Evolutionary conservation across 2,797 vertebrate genomes (phyloP).

Genomic region (Peromyscus aztecus): DNA sequence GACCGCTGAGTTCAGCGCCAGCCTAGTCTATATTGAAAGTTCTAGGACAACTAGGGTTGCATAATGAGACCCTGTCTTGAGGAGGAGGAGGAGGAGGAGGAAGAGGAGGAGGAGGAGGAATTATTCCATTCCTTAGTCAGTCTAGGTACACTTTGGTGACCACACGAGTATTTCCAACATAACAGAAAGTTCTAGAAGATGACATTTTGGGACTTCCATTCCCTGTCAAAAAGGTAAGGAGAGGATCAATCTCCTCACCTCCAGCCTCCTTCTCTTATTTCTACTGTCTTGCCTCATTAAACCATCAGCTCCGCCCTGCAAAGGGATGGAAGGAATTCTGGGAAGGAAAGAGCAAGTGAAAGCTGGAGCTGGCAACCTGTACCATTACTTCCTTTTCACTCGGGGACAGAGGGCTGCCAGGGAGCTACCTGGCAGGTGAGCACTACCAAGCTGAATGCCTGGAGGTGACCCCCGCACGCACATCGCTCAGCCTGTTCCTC

Average conservation of each 20-base stretch:
- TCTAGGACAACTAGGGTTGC: background rate
- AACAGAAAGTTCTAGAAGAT: background rate
- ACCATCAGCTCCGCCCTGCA: background rate
- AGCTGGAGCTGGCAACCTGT: background rate
- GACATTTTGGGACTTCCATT: background rate
- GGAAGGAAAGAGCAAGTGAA: background rate
- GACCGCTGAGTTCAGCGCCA: background rate
- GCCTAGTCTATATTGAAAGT: background rate
- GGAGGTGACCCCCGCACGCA: too few relatives aligned
- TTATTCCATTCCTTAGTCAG: background rate
- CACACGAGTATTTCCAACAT: background rate
- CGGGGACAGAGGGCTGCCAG: fast-evolving
- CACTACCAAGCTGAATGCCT: background rate
- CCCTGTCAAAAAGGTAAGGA: background rate
- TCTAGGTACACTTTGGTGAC: background rate
- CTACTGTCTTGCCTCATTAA: background rate
- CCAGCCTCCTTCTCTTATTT: background rate
- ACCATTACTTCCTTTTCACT: background rate
- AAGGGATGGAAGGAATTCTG: slow-evolving; percentile 1
- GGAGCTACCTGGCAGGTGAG: background rate
- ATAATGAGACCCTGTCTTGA: background rate
- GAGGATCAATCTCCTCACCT: background rate
- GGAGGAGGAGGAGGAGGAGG: background rate
- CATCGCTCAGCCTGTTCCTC: background rate
- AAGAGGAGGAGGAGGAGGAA: background rate